Conservation (phyloP, 2,888 invertebrate genomes). For the Shargacucullia verbasci region DNA sequence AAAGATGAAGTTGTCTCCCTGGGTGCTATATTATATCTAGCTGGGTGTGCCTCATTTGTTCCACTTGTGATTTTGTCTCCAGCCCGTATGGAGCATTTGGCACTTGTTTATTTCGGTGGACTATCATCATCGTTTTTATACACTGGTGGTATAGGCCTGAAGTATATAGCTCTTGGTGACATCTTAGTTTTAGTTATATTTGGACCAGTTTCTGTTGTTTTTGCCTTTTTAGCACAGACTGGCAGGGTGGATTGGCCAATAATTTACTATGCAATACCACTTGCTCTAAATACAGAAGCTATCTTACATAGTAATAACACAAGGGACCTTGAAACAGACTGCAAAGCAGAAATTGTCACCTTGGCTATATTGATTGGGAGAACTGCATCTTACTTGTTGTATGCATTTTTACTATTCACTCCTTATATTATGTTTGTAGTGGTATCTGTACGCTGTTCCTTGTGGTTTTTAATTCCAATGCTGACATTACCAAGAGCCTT, state of each 20-base stretch:
- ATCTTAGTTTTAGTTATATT: conserved; percentile 97
- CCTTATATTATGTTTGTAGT: conserved; percentile 97
- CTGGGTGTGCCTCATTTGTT: conserved; percentile 95
- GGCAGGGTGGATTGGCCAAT: conserved; percentile 97
- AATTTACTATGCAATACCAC: conserved; percentile 97
- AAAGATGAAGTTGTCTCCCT: conserved; percentile 94
- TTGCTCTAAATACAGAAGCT: conserved; percentile 98
- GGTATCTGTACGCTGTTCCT: conserved; percentile 94
- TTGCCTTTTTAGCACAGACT: conserved; percentile 97
- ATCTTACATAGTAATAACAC: conserved; percentile 98
- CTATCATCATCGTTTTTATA: conserved; percentile 98
- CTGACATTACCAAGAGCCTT: conserved; percentile 96
- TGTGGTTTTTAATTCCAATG: conserved; percentile 96
- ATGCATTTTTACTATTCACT: conserved; percentile 96
- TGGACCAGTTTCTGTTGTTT: conserved; percentile 97
- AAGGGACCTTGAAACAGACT: conserved; percentile 96
- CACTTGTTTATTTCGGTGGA: conserved; percentile 98
- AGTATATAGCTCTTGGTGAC: conserved; percentile 98
- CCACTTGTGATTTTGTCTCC: conserved; percentile 94
- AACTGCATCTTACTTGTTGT: conserved; percentile 96
- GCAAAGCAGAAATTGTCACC: conserved; percentile 97
- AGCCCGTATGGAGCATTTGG: conserved; percentile 98
- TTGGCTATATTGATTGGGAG: conserved; percentile 97
- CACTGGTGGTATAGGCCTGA: conserved; percentile 98
- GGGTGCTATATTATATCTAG: conserved; percentile 95